Percentiles rank a stretch among this genome's conserved stretches.
Conservation (phyloP, 2,797 vertebrate genomes). For the Atherinosoma microstoma region DNA sequence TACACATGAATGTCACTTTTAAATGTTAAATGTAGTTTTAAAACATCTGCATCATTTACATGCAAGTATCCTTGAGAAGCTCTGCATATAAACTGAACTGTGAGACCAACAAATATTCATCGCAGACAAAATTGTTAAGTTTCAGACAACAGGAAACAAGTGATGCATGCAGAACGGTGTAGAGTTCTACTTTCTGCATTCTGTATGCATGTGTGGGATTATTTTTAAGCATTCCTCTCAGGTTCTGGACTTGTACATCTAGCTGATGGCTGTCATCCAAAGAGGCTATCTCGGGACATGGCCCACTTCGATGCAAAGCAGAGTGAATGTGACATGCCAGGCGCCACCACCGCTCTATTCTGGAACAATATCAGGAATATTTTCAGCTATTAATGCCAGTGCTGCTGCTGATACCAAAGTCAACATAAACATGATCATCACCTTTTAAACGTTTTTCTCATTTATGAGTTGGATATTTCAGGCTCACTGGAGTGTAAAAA, state of each 20-base stretch:
- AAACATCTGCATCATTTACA: too few relatives aligned
- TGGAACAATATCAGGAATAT: background rate
- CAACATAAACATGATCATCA: background rate
- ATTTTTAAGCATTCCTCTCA: conserved; percentile 46
- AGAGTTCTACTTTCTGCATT: conserved; percentile 1
- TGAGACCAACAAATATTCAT: too few relatives aligned
- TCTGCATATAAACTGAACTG: too few relatives aligned
- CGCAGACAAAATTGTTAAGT: too few relatives aligned
- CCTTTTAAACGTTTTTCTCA: background rate
- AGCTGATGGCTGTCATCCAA: conserved; percentile 53
- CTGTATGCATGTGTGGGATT: conserved; percentile 14
- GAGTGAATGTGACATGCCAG: background rate
- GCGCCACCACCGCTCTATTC: conserved; percentile 8
- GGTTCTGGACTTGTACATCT: conserved; percentile 35
- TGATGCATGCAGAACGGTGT: background rate
- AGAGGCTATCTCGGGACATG: conserved; percentile 67
- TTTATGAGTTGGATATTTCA: background rate
- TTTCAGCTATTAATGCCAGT: background rate
- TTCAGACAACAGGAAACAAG: background rate
- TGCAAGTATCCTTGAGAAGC: too few relatives aligned
- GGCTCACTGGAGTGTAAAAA: background rate
- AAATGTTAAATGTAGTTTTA: too few relatives aligned
- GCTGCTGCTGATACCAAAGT: background rate
- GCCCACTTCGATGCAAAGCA: conserved; percentile 57
- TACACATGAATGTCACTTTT: too few relatives aligned